Percentiles rank a stretch among this genome's conserved stretches.
Evolutionary conservation across 2,113 vertebrate species (phyloP).

Genomic region (Toxotes chatareus): DNA sequence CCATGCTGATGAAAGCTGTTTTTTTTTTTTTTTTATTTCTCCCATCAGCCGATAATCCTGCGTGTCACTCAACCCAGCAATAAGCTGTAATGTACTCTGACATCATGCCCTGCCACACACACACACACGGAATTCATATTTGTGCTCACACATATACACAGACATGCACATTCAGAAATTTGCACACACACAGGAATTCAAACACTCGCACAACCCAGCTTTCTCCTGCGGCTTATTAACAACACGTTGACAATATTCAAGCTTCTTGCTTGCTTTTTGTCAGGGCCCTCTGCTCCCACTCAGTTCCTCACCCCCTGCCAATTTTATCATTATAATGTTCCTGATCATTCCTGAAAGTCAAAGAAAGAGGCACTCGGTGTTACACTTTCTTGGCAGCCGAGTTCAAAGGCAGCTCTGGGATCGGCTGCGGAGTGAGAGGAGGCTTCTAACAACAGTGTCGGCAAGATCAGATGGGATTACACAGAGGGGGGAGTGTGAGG

Average conservation of each 20-base stretch:
- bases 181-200: slow-evolving; percentile 34
- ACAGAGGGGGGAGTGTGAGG: slow-evolving; percentile 50
- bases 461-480: slow-evolving; percentile 75
- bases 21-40: slow-evolving; percentile 51
- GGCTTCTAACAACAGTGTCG: slow-evolving; percentile 70
- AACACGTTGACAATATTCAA: slow-evolving; percentile 76
- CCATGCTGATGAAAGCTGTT: slow-evolving; percentile 74
- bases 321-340: slow-evolving; percentile 79
- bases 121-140: slow-evolving; percentile 54
- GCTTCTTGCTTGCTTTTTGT: slow-evolving; percentile 63
- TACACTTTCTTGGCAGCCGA: slow-evolving; percentile 77
- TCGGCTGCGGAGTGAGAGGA: slow-evolving; percentile 62
- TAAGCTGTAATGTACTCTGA: slow-evolving; percentile 76
- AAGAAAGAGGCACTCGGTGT: slow-evolving; percentile 56
- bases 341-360: slow-evolving; percentile 77
- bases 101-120: slow-evolving; percentile 60
- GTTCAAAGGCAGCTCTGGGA: slow-evolving; percentile 78
- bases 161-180: slow-evolving; percentile 28
- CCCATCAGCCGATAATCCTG: slow-evolving; percentile 69
- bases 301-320: slow-evolving; percentile 57
- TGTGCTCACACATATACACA: slow-evolving; percentile 25
- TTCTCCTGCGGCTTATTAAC: slow-evolving; percentile 71
- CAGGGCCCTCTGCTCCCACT: slow-evolving; percentile 61
- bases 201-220: slow-evolving; percentile 50
- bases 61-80: slow-evolving; percentile 79